phyloP scores from a whole-genome alignment of 1,140 invertebrate species.

The Scaptodrosophila lebanonensis region DNA sequence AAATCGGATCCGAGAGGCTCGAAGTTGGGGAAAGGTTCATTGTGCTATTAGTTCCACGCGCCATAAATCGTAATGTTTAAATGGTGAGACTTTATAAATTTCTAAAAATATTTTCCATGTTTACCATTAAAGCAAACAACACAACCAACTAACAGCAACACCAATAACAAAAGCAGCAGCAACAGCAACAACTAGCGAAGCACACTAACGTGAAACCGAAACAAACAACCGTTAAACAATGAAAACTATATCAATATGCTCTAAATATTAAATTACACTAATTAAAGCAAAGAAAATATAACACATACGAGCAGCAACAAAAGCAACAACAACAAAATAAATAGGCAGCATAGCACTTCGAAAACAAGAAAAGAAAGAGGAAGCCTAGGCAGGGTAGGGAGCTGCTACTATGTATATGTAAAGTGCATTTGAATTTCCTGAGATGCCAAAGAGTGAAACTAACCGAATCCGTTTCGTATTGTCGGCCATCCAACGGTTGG shows the following conservation, averaged over 20 bases:
- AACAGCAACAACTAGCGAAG: constrained; percentile 37
- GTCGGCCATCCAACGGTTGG: constrained; percentile 24
- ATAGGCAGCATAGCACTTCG: constrained; percentile 19
- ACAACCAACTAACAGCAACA: too few relatives aligned
- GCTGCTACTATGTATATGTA: not conserved
- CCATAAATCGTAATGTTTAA: constrained; percentile 35
- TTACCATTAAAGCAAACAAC: constrained; percentile 39
- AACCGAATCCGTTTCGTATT: constrained; percentile 58
- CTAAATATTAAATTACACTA: constrained; percentile 77
- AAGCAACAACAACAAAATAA: constrained; percentile 13
- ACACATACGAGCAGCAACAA: constrained; percentile 49
- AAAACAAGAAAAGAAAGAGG: constrained; percentile 41
- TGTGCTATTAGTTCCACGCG: constrained; percentile 35
- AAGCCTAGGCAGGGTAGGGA: constrained; percentile 25
- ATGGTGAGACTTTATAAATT: constrained; percentile 37
- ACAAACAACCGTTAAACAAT: constrained; percentile 73
- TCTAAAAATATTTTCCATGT: constrained; percentile 62
- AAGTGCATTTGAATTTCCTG: constrained; percentile 23
- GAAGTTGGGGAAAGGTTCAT: constrained; percentile 32
- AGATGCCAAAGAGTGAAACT: constrained; percentile 48
- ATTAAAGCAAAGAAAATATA: constrained; percentile 75
- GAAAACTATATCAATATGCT: constrained; percentile 75
- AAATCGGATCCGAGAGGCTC: too few relatives aligned
- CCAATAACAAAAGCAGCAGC: too few relatives aligned
- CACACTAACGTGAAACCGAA: constrained; percentile 38